A percentile compares a stretch with the other conserved stretches of the same genome.
These are phyloP conservation scores for Tenodera sinensis DNA, from an alignment of 2,888 invertebrate genomes.

Conservation along the genomic window DNA sequence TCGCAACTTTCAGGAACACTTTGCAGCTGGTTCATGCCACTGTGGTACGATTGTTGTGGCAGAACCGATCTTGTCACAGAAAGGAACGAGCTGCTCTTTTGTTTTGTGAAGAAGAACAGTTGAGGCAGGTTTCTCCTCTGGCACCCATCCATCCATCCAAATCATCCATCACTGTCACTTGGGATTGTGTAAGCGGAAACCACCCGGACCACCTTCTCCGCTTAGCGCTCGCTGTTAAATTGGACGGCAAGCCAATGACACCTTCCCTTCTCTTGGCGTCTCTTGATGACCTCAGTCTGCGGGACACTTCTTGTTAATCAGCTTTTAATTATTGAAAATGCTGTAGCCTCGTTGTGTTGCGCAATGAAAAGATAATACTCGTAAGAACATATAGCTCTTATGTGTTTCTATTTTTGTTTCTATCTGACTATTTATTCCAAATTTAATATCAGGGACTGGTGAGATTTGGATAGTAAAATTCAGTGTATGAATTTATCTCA, in stretches of 20 bases:
- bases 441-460: too few relatives aligned
- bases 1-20: too few relatives aligned
- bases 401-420: too few relatives aligned
- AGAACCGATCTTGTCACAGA: background rate
- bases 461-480: too few relatives aligned
- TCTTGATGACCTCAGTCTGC: background rate
- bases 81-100: background rate
- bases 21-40: too few relatives aligned
- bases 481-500: too few relatives aligned
- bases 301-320: background rate
- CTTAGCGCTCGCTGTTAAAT: background rate
- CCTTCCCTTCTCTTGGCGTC: background rate
- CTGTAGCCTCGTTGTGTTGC: too few relatives aligned
- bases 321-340: background rate
- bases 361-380: too few relatives aligned
- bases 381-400: too few relatives aligned
- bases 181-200: background rate
- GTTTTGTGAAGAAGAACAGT: background rate
- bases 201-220: background rate
- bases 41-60: background rate
- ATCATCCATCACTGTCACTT: background rate
- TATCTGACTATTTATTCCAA: too few relatives aligned
- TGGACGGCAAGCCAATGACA: background rate
- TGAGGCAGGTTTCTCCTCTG: background rate
- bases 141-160: background rate